phyloP scores from a whole-genome alignment of 2,113 vertebrate species.

The Carassius carassius region DNA sequence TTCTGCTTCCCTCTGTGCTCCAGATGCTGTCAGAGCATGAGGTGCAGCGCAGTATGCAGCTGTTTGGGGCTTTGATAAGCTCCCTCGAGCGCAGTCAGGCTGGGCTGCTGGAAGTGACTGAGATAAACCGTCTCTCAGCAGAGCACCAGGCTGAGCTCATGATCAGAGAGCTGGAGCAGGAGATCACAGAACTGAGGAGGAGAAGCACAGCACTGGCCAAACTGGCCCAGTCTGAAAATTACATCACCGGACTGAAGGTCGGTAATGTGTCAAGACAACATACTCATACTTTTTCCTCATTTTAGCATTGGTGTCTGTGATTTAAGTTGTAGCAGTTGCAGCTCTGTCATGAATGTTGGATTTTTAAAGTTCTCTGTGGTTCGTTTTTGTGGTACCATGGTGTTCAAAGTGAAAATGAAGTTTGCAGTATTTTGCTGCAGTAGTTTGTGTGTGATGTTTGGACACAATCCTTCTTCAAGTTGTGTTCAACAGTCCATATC shows the following conservation, averaged over 20 bases:
- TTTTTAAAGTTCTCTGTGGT: not conserved
- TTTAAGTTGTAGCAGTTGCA: not conserved
- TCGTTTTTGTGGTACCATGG: not conserved
- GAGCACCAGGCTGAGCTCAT: conserved; percentile 63
- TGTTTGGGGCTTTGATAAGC: conserved; percentile 59
- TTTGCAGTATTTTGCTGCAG: not conserved
- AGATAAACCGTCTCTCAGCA: conserved; percentile 59
- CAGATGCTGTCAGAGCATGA: conserved; percentile 65
- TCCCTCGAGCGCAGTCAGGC: conserved; percentile 68
- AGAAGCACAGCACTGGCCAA: conserved; percentile 56
- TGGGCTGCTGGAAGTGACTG: conserved; percentile 67
- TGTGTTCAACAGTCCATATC: too few relatives aligned
- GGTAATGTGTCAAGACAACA: not conserved
- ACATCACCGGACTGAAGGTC: conserved; percentile 66
- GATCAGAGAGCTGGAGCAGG: conserved; percentile 69
- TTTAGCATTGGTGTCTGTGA: not conserved
- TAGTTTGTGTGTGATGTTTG: not conserved
- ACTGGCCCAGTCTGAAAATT: conserved; percentile 64
- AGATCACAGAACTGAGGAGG: conserved; percentile 64
- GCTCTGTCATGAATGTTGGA: not conserved
- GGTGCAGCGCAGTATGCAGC: conserved; percentile 54
- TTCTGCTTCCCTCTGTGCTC: not conserved
- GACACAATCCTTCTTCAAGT: not conserved
- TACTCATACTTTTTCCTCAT: not conserved
- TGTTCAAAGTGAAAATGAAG: too few relatives aligned